Evolutionary conservation across 64 coral and sea anemone genomes (phyloP), one percentile per base, ranked within the genome.

Genomic region (Dendrophyllia cribrosa): DNA sequence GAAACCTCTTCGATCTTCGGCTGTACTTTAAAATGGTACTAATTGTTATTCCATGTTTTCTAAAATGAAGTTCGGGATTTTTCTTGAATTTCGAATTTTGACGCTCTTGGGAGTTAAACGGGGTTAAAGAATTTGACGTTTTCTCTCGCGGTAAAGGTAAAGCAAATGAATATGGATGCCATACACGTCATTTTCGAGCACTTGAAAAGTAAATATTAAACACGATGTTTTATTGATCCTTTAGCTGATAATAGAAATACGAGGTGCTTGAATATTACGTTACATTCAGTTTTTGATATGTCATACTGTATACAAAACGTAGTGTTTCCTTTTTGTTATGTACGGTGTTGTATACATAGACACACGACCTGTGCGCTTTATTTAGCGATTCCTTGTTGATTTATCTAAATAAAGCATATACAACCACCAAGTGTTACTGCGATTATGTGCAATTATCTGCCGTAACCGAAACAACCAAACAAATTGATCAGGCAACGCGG

Each of bases 381-480:
- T 67, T 66, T 84, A 84, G 61, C 61, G 46, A 6, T 7, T 1
- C 14, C 72, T 68, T 66, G 62, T 48, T 67, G 60, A 51, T 84
- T 65, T 84, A 48, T 68, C 60, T 84, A 62, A 62, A 65, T 46
- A 84, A 45, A 84, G 80, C 61, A 67, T 62, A 84, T 51, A 67
- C 25, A 5, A 26, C 13, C 17, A 10, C 58, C 78, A 64, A 84
- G 62, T 84, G 62, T 67, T 67, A 23, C 80, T 51, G 44, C 62
- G 67, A 66, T 84, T 84, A 84, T 62, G 46, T 67, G 17, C 62
- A 84, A 84, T 84, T 84, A 84, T 17, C 47, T 49, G 43, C 44
- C 44, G 58, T 80, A 80, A 60, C 77, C 77, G 55, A 25, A 80
- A 84, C 62, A 51, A 51, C 62, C 60, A 45, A 23, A 48, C 61